Evolutionary conservation across 2,888 invertebrate genomes (phyloP), one percentile per base, ranked within the genome.

Genomic region (Oeneis ivallda): DNA sequence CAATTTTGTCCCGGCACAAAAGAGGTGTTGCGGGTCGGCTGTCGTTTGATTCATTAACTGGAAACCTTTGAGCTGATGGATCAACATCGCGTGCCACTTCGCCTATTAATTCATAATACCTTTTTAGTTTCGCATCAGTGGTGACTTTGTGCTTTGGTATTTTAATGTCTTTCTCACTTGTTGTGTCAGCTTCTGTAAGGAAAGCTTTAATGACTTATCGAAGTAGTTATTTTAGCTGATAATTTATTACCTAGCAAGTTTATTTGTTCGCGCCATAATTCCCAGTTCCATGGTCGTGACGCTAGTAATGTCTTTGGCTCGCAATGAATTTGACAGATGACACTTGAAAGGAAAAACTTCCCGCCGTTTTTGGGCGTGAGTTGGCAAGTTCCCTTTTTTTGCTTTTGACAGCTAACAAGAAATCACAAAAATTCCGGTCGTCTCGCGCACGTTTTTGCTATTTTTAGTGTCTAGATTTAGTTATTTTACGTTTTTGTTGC

Each of bases 11-110:
- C 84, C 77, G 79, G 78, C 81, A 82, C 84, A 87, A 86, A 88
- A 82, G 86, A 91, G 87, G 89, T 91, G 89, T 86, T 89, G 89
- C 89, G 75, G 82, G 86, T 82, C 79, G 78, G 77, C 83, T 89
- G 88, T 90, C 89, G 83, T 84, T 89, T 88, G 87, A 89, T 90
- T 90, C 89, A 91, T 90, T 91, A 87, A 84, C 79, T 81, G 74
- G 76, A 83, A 79, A 83, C 79, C 85, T 90, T 90, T 90, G 87
- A 89, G 86, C 86, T 87, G 85, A 89, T 87, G 82, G 82, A 87
- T 87, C 76, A 81, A 74, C 75, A 79, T 80, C 79, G 78, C 77
- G 77, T 81, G 78, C 80, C 78, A 79, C 79, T 78, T 83, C 76
- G 77, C 74, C 80, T 80, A 81, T 84, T 84, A 83, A 81, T 85